A percentile compares a stretch with the other conserved stretches of the same genome.
phyloP scores from a whole-genome alignment of 2,797 vertebrate genomes.

The Cyprinella venusta region DNA sequence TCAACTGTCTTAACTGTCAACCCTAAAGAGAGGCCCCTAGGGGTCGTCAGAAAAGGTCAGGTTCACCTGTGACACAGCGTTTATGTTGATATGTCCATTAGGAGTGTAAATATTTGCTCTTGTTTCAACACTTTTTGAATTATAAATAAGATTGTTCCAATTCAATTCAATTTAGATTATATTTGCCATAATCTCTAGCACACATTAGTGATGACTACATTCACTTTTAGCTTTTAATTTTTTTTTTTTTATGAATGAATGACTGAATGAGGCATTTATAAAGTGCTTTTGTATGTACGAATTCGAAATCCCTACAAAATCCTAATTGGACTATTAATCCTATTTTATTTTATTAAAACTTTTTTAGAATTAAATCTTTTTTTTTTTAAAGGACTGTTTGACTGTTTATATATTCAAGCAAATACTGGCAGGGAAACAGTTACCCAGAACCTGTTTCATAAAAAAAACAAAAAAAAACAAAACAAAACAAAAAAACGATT shows the following conservation, averaged over 20 bases:
- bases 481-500: too few relatives aligned
- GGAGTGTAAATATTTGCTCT: conserved; percentile 11
- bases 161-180: not conserved
- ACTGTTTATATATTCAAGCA: too few relatives aligned
- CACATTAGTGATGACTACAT: not conserved
- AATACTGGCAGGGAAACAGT: too few relatives aligned
- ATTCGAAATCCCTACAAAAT: too few relatives aligned
- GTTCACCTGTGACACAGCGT: conserved; percentile 17
- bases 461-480: too few relatives aligned
- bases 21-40: conserved; percentile 41
- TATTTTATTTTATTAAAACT: too few relatives aligned
- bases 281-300: too few relatives aligned
- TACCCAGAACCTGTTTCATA: not conserved
- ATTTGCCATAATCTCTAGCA: not conserved
- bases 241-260: too few relatives aligned
- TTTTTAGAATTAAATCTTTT: too few relatives aligned
- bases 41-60: conserved; percentile 47
- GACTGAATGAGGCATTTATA: too few relatives aligned
- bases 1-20: conserved; percentile 54
- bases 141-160: not conserved
- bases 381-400: too few relatives aligned
- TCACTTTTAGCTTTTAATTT: not conserved
- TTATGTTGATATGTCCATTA: conserved; percentile 28
- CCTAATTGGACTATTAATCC: too few relatives aligned
- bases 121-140: not conserved